Evolutionary conservation across 2,797 vertebrate genomes (phyloP).

Genomic region (Sebastes oblongus): DNA sequence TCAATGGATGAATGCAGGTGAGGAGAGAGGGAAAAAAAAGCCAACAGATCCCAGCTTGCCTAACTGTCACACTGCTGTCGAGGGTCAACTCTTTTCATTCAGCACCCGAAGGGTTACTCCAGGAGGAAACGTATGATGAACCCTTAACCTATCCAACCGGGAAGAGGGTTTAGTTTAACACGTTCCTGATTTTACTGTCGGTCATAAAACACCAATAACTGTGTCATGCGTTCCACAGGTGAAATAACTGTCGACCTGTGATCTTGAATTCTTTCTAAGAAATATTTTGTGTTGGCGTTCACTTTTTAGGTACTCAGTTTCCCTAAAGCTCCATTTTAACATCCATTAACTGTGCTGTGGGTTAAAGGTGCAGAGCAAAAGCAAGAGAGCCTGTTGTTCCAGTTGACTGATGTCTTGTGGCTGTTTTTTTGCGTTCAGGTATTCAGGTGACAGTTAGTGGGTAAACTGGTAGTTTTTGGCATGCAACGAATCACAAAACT

Average conservation of each 20-base stretch:
- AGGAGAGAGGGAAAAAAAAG: not conserved
- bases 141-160: slow-evolving; percentile 2
- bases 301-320: not conserved
- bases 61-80: not conserved
- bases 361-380: not conserved
- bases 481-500: not conserved
- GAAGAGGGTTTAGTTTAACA: slow-evolving; percentile 25
- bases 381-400: not conserved
- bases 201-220: slow-evolving; percentile 27
- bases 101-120: slow-evolving; percentile 23
- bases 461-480: not conserved
- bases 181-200: slow-evolving; percentile 41
- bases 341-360: not conserved
- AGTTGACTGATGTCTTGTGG: not conserved
- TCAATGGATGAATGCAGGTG: not conserved
- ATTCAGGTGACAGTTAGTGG: not conserved
- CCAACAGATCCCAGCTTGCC: slow-evolving; percentile 4
- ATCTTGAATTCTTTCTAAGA: not conserved
- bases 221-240: slow-evolving; percentile 20
- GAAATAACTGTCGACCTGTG: slow-evolving; percentile 6
- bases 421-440: not conserved
- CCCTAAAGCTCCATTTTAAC: not conserved
- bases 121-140: slow-evolving; percentile 30
- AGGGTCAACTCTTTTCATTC: not conserved
- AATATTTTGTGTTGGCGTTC: not conserved